phyloP scores from a whole-genome alignment of 1,140 invertebrate genomes.

The Leucophenga varia region DNA sequence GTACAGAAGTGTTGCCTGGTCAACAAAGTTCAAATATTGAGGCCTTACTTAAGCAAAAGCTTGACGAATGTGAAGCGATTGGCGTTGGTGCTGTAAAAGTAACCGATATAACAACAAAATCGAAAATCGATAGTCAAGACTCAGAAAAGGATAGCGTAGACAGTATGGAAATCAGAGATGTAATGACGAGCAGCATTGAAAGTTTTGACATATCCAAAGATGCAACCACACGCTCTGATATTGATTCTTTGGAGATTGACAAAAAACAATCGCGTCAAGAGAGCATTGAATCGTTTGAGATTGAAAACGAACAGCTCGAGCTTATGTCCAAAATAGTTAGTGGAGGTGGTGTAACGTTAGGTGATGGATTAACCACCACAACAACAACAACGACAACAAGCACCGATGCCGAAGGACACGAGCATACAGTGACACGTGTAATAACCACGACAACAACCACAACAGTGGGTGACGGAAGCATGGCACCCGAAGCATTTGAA shows the following conservation, averaged over 20 bases:
- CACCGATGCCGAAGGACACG: constrained; percentile 58
- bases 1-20: constrained; percentile 57
- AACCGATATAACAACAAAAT: constrained; percentile 62
- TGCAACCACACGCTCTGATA: constrained; percentile 43
- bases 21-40: constrained; percentile 56
- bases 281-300: constrained; percentile 59
- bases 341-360: constrained; percentile 50
- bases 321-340: constrained; percentile 36
- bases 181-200: constrained; percentile 66
- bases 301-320: constrained; percentile 57
- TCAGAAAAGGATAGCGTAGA: constrained; percentile 61
- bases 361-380: constrained; percentile 54
- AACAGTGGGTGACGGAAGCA: constrained; percentile 19
- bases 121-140: constrained; percentile 35
- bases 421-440: constrained; percentile 58
- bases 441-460: constrained; percentile 56
- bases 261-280: constrained; percentile 59
- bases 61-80: constrained; percentile 46
- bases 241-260: constrained; percentile 52
- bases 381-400: constrained; percentile 61
- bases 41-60: constrained; percentile 43
- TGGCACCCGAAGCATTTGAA: constrained; percentile 10
- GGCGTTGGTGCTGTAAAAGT: constrained; percentile 53
- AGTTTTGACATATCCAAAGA: constrained; percentile 63
- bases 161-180: constrained; percentile 63